Evolutionary conservation across 2,113 vertebrate species (phyloP).

Genomic region (Melozone crissalis): DNA sequence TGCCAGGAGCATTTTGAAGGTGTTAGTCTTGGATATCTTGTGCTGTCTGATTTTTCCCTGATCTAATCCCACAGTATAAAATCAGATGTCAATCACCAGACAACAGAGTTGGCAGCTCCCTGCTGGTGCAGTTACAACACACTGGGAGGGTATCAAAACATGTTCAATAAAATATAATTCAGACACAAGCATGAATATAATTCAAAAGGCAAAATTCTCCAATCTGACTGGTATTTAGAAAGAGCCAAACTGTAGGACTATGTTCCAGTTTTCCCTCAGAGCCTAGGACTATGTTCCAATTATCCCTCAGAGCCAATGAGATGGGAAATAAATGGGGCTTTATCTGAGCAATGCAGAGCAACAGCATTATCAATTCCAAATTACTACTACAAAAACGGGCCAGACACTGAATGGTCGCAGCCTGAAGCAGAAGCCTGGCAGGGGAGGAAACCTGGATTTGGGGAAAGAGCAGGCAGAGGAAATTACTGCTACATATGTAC

Average conservation of each 20-base stretch:
- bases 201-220: not conserved
- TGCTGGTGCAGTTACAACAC: not conserved
- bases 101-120: not conserved
- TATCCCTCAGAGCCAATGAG: not conserved
- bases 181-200: not conserved
- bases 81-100: not conserved
- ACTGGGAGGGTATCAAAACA: not conserved
- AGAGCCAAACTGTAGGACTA: not conserved
- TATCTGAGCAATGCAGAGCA: not conserved
- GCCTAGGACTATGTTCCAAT: not conserved
- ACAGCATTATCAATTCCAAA: not conserved
- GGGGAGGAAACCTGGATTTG: not conserved
- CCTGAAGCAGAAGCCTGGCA: not conserved
- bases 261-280: not conserved
- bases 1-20: not conserved
- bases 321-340: not conserved
- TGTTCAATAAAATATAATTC: not conserved
- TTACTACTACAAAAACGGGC: not conserved
- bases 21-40: not conserved
- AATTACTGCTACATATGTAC: rapidly evolving
- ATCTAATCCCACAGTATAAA: not conserved
- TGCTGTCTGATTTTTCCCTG: not conserved
- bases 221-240: not conserved
- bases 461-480: not conserved
- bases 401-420: not conserved